phyloP scores from a whole-genome alignment of 2,888 invertebrate species.

The Dasypogon diadema region DNA sequence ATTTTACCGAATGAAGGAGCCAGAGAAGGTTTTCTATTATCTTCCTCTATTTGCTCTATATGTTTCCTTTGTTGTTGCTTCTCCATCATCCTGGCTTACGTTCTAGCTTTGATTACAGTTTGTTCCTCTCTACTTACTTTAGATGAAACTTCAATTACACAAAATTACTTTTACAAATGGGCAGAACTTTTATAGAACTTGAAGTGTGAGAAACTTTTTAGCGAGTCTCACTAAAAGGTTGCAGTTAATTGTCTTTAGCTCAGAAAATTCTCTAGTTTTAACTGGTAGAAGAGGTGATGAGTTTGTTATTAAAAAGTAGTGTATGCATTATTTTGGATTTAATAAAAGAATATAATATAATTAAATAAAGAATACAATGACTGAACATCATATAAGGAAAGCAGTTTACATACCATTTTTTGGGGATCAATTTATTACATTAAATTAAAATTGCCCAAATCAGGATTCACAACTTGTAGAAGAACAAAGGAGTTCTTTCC shows the following conservation, averaged over 20 bases:
- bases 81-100: conserved; percentile 18
- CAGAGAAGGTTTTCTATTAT: conserved; percentile 44
- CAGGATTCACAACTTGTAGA: too few species aligned
- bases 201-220: conserved; percentile 11
- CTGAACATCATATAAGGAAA: too few species aligned
- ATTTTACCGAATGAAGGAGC: conserved; percentile 46
- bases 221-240: conserved; percentile 26
- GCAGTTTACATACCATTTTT: too few species aligned
- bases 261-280: conserved; percentile 5
- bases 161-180: conserved; percentile 35
- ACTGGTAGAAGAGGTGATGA: too few species aligned
- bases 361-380: too few species aligned
- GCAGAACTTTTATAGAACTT: conserved; percentile 22
- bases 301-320: too few species aligned
- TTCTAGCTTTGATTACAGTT: conserved; percentile 22
- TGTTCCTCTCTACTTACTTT: conserved; percentile 37
- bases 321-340: too few species aligned
- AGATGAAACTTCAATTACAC: conserved; percentile 44
- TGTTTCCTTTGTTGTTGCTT: conserved; percentile 26
- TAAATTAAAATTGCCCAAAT: too few species aligned
- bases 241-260: conserved; percentile 6
- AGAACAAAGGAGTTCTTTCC: too few species aligned
- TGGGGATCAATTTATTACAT: too few species aligned
- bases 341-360: too few species aligned
- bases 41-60: conserved; percentile 10